Base-by-base conservation (phyloP, 2,888 invertebrate species). In the Trichopria drosophilae region DNA sequence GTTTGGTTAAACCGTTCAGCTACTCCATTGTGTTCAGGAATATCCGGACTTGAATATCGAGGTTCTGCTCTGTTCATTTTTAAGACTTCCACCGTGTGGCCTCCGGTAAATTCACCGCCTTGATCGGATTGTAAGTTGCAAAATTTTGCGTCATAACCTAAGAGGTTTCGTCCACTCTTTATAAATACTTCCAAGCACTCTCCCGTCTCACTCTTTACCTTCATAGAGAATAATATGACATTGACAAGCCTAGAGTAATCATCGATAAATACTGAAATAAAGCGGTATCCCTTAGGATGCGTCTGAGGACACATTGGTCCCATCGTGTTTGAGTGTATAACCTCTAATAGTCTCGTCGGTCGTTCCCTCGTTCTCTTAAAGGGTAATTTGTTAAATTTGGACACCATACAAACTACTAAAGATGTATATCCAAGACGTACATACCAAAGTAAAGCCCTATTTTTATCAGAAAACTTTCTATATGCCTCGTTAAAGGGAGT, bases 361-460 rank as follows among this genome's bases (percentile, higher is more conserved):
- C 26, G 22, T 9, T 26, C 20, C 28, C 40, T 10, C 3, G 12
- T 23, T 4, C 13, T 22, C 12, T 16, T 40, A 12, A 40, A 40
- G 12, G 40, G 28, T 3, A 23, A 18, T 18, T 18, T 40, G 7
- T 40, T 40, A 3, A 40, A 12, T 13, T 40, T 40, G 4, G 40
- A 26, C 7, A 26, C 19, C 24, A 23, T 28, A 16, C 39, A 39
- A 6, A 16, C 15, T 39, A 26, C 39, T n/a, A n/a, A n/a, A n/a
- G n/a, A n/a, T n/a, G n/a, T n/a, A 58, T 57, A 55, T 13, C 61
- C 55, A 10, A 61, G 13, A 18, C 60, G 40, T 15, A 53, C 42
- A 23, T 60, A 59, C 61, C 61, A 61, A 26, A 60, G 20, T 31
- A 57, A 29, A 29, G 51, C 57, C 9, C 49, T 52, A 22, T 53